Percentiles rank a stretch among this genome's conserved stretches.
phyloP scores from a whole-genome alignment of 2,797 vertebrate species.

The Falco rusticolus region DNA sequence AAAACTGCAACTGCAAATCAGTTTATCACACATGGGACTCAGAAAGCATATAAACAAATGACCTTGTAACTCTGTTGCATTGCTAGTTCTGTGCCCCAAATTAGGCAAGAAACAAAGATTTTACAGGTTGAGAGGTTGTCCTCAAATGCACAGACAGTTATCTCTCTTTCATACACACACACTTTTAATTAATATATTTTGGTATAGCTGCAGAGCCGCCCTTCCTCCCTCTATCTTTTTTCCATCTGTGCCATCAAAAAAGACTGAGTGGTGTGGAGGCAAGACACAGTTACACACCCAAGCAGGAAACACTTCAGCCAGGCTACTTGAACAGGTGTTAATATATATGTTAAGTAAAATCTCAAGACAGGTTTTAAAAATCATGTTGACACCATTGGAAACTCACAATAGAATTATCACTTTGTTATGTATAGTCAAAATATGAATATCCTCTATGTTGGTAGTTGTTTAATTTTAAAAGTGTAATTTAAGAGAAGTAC shows the following conservation, averaged over 20 bases:
- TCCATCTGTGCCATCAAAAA: background rate
- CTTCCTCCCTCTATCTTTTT: background rate
- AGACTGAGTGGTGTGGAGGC: background rate
- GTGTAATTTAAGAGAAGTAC: background rate
- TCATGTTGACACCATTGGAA: background rate
- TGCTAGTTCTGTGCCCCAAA: background rate
- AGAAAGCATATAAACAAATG: background rate
- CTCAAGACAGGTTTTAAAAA: background rate
- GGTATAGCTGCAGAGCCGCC: rapidly evolving
- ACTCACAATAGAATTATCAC: background rate
- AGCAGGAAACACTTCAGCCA: background rate
- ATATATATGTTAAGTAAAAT: background rate
- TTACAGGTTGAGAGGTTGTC: background rate
- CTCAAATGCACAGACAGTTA: background rate
- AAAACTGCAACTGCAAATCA: background rate
- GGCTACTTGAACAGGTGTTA: background rate
- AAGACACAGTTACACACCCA: background rate
- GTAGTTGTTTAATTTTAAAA: background rate
- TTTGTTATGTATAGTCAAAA: background rate
- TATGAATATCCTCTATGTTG: background rate
- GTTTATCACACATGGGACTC: background rate
- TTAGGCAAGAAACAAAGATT: background rate
- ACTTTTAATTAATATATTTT: background rate
- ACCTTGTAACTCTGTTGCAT: background rate
- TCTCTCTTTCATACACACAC: background rate